These are phyloP conservation scores for Yponomeuta plumbellus DNA, from an alignment of 2,888 invertebrate genomes.

Conservation along the genomic window DNA sequence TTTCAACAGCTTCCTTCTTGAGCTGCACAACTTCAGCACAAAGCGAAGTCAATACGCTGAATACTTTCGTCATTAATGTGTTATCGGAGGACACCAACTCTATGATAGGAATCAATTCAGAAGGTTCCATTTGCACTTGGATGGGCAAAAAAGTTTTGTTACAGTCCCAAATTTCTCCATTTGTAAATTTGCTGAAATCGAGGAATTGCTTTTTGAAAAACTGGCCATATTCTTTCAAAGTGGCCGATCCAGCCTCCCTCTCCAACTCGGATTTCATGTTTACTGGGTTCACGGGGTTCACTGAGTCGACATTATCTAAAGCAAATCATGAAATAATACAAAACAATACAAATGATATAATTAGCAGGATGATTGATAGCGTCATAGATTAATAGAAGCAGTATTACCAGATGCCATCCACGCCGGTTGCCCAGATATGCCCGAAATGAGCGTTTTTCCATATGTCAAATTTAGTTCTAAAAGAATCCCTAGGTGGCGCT, in stretches of 20 bases:
- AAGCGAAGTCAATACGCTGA: slow-evolving; percentile 86
- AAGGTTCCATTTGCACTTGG: slow-evolving; percentile 56
- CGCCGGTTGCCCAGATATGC: too few relatives aligned
- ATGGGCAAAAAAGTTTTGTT: slow-evolving; percentile 58
- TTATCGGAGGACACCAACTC: slow-evolving; percentile 89
- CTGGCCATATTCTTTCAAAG: slow-evolving; percentile 60
- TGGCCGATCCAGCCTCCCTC: slow-evolving; percentile 58
- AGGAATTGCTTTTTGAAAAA: slow-evolving; percentile 66
- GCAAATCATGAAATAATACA: too few relatives aligned
- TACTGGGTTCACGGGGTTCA: background rate
- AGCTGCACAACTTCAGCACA: slow-evolving; percentile 86
- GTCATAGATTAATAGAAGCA: too few relatives aligned
- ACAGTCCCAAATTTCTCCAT: slow-evolving; percentile 41
- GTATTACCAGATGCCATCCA: too few relatives aligned
- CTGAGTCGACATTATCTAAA: too few relatives aligned
- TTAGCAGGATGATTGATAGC: too few relatives aligned
- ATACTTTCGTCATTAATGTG: slow-evolving; percentile 84
- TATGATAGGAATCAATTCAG: slow-evolving; percentile 80
- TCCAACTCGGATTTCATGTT: slow-evolving; percentile 51
- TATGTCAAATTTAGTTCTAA: too few relatives aligned
- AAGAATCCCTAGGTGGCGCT: too few relatives aligned
- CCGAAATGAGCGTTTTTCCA: too few relatives aligned
- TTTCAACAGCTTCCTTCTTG: slow-evolving; percentile 79
- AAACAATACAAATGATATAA: too few relatives aligned
- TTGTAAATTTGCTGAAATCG: slow-evolving; percentile 40